A percentile compares a stretch with the other conserved stretches of the same genome.
These are phyloP conservation scores for Oikopleura dioica DNA, from an alignment of 23 tunicate genomes.

Conservation along the genomic window DNA sequence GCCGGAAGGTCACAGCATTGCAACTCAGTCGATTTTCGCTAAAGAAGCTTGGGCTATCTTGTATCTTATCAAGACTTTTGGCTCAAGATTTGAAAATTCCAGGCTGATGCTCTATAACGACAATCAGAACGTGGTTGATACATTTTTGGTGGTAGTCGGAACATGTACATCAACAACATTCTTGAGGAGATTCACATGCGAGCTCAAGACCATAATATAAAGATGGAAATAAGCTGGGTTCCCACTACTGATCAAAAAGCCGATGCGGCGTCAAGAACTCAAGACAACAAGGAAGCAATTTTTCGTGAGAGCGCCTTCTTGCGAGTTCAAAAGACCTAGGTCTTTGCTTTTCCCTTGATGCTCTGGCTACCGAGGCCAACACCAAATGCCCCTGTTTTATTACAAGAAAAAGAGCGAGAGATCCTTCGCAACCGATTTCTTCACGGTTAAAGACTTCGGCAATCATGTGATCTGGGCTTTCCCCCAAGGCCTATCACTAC, in stretches of 20 bases:
- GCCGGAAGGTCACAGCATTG: not conserved
- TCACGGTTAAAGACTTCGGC: not conserved
- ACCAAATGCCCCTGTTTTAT: not conserved
- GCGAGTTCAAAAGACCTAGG: not conserved
- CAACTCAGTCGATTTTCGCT: not conserved
- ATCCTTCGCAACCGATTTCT: not conserved
- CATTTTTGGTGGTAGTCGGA: too few species aligned
- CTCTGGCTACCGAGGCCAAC: not conserved
- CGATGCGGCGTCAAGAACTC: not conserved
- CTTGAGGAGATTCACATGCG: not conserved
- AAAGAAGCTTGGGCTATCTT: not conserved
- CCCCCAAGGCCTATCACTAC: too few species aligned
- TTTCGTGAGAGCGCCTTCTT: not conserved
- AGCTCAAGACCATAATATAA: not conserved
- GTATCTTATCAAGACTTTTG: not conserved
- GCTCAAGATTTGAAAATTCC: too few species aligned
- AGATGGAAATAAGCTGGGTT: not conserved
- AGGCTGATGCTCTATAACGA: not conserved
- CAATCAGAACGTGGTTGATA: not conserved
- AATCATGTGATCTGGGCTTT: not conserved
- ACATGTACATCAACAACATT: too few species aligned
- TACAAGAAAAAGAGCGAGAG: not conserved
- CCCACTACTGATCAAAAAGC: not conserved
- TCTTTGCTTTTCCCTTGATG: not conserved
- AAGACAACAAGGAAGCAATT: not conserved